Evolutionary conservation across 2,888 invertebrate species (phyloP).

Genomic region (Caenorhabditis macrosperma): DNA sequence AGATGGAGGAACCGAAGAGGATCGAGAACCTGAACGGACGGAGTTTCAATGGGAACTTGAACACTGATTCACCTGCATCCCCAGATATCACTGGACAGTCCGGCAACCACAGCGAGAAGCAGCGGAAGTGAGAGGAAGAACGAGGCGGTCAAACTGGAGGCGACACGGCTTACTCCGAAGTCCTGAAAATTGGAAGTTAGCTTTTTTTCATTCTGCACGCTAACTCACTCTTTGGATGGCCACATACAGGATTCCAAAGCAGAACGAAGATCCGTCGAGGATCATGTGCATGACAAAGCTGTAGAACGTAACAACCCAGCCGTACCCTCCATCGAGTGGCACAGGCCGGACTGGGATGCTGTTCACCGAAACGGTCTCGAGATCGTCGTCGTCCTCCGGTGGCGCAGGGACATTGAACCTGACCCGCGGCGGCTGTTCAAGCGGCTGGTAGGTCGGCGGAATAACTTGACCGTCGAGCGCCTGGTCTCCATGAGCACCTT

Average conservation of each 20-base stretch:
- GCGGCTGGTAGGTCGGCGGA: not conserved
- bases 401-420: conserved; percentile 3
- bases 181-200: conserved; percentile 82
- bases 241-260: conserved; percentile 91
- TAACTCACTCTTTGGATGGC: conserved; percentile 84
- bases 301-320: conserved; percentile 91
- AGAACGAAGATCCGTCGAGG: conserved; percentile 93
- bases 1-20: too few relatives aligned
- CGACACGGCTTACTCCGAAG: conserved; percentile 89
- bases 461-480: too few relatives aligned
- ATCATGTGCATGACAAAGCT: conserved; percentile 92
- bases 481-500: not conserved
- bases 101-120: conserved; percentile 86
- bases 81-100: conserved; percentile 58
- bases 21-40: too few relatives aligned
- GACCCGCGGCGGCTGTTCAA: conserved; percentile 7
- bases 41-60: too few relatives aligned
- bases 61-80: conserved; percentile 67
- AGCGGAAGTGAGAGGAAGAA: conserved; percentile 93
- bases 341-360: conserved; percentile 28
- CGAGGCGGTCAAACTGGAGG: conserved; percentile 92
- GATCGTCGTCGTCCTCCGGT: not conserved
- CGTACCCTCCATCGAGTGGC: conserved; percentile 56
- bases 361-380: not conserved
- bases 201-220: not conserved